phyloP scores from a whole-genome alignment of 2,888 invertebrate species.

The Ectropis crepuscularia region DNA sequence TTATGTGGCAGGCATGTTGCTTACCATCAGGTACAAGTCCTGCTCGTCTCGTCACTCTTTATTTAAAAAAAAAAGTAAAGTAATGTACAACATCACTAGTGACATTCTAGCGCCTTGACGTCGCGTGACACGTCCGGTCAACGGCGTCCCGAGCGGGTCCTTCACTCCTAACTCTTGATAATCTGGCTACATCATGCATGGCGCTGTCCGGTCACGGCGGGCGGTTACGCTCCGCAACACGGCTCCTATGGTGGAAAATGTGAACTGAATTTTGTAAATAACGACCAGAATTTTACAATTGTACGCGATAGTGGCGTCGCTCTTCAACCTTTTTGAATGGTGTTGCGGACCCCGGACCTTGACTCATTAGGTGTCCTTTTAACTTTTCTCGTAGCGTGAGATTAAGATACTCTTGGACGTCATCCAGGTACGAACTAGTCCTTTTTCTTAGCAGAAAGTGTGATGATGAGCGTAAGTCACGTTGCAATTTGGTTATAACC shows the following conservation, averaged over 20 bases:
- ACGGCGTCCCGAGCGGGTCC: slow-evolving; percentile 7
- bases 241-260: too few species aligned
- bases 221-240: too few species aligned
- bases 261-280: too few species aligned
- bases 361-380: slow-evolving; percentile 31
- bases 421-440: slow-evolving; percentile 1
- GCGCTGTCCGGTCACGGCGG: slow-evolving; percentile 34
- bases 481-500: background rate
- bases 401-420: slow-evolving; percentile 6
- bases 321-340: too few species aligned
- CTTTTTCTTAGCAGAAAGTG: slow-evolving; percentile 1
- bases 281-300: too few species aligned
- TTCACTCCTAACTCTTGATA: slow-evolving; percentile 16
- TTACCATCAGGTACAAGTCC: too few species aligned
- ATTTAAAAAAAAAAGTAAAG: too few species aligned
- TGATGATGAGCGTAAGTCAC: slow-evolving; percentile 13
- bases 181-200: slow-evolving; percentile 16
- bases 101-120: slow-evolving; percentile 21
- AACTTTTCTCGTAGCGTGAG: slow-evolving; percentile 4
- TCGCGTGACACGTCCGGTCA: slow-evolving; percentile 38
- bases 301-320: too few species aligned
- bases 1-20: too few species aligned
- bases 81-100: slow-evolving; percentile 26
- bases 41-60: too few species aligned
- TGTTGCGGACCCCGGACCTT: slow-evolving; percentile 21